Evolutionary conservation across 2,888 invertebrate genomes (phyloP), one percentile per base, ranked within the genome.

Genomic region (Sarcophaga caerulescens): DNA sequence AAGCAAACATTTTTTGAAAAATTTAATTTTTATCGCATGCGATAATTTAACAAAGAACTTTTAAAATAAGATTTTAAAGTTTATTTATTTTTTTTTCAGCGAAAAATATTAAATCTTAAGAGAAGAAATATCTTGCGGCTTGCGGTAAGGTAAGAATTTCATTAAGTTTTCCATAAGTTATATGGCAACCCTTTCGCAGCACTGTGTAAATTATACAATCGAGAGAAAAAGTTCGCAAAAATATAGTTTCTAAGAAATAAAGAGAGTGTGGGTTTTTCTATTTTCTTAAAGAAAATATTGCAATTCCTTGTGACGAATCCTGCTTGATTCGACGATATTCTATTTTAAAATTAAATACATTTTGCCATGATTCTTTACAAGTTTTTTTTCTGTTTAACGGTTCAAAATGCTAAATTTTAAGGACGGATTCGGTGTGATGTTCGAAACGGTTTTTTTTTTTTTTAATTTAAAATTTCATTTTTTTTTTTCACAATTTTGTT

Each of bases 271-370:
- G 1, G 8, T 52, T 52, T 52, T 52, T 14, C 17, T 52, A 52
- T 44, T 66, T 65, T 63, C 35, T 65, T 65, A 25, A 65, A 23
- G 12, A 35, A 65, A 66, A 44, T 66, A 66, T 66, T 66, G 66
- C 45, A 66, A 66, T 35, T 17, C 35, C 35, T 8, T 35, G 8
- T 35, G 17, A 14, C 52, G 52, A 52, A 14, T 52, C 12, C 12
- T 17, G 52, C 17, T 17, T 52, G 52, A 35, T 35, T 52, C 52
- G 52, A 14, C 5, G 17, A 17, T 52, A 52, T 12, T 52, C 14
- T 52, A 17, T 52, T 52, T 52, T 52, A 52, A 52, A 52, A 52
- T 52, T 52, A 52, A 52, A 52, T 52, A 52, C 52, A 52, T 52
- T 52, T 52, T 52, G 52, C 52, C 52, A 35, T 35, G 35, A 35